Evolutionary conservation across 2,113 vertebrate species (phyloP), one percentile per base, ranked within the genome.

Genomic region (Hippocampus comes): DNA sequence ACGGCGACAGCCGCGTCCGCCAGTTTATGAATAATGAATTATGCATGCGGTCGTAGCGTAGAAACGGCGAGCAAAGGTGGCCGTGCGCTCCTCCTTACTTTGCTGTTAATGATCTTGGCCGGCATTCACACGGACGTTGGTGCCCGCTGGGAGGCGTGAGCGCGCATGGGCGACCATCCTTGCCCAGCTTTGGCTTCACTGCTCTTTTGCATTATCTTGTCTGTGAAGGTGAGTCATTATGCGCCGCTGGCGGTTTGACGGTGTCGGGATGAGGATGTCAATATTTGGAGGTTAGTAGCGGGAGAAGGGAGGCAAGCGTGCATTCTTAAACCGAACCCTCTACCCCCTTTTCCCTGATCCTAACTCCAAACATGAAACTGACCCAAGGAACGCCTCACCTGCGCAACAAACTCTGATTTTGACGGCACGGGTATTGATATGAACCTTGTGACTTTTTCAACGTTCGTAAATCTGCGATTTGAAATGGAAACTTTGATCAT

Each of bases 171-270:
- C 72, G 79, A 84, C 78, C 86, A 86, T 82, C 82, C 82, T 81
- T 87, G 83, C 87, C 88, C 84, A 83, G 77, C 78, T 86, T 87
- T 85, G 86, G 89, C 87, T 86, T 84, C 73, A 76, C 74, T 64
- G 43, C 87, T 82, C 81, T 90, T 90, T 87, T 89, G 84, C 84
- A 90, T 89, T 85, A 86, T 86, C 84, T 84, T 83, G 90, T 89
- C 86, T 86, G 79, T 86, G 83, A 85, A 71, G 67, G 68, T 75
- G 80, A 78, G 76, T 89, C 88, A 90, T 89, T 87, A 89, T 79
- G 78, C 25, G 66, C 18, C 67, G 73, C 75, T 78, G 43, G 73
- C 34, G 18, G 21, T 77, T 77, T 86, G 86, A 87, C 75, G 63
- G 82, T 72, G 68, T 88, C 80, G 67, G 74, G 80, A 84, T 86